These are phyloP conservation scores for Tetanocera ferruginea DNA, from an alignment of 2,888 invertebrate species.

Conservation along the genomic window DNA sequence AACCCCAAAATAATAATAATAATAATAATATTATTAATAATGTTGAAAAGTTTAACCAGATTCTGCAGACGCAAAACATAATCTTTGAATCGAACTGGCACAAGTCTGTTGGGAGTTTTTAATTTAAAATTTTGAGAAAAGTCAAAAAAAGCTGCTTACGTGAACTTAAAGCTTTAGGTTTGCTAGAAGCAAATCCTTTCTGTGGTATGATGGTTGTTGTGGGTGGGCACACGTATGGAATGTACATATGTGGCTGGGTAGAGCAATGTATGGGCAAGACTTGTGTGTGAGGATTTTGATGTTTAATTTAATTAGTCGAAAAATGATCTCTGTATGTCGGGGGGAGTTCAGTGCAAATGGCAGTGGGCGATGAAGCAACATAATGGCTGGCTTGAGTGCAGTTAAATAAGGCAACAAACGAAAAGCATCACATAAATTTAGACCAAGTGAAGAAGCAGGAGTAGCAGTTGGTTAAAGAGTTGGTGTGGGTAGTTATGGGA, in stretches of 20 bases:
- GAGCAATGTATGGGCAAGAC: not conserved
- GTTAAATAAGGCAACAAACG: no score
- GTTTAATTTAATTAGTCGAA: slow-evolving; percentile 21
- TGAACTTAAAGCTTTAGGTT: no score
- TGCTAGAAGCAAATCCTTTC: not conserved
- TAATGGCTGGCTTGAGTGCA: not conserved
- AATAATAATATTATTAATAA: not conserved
- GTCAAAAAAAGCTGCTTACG: no score
- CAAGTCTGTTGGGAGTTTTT: not conserved
- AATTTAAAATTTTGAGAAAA: no score
- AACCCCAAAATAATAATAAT: not conserved
- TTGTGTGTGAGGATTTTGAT: not conserved
- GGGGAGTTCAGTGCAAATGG: not conserved
- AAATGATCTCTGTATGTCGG: not conserved
- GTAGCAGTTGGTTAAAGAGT: not conserved
- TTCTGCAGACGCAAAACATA: not conserved
- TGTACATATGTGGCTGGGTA: not conserved
- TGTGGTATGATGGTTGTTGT: not conserved
- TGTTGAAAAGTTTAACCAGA: not conserved
- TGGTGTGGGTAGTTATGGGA: not conserved
- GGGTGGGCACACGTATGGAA: not conserved
- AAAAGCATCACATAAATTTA: not conserved
- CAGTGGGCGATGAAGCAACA: not conserved
- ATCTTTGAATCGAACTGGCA: not conserved
- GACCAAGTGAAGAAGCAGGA: not conserved